Evolutionary conservation across 2,888 invertebrate species (phyloP), one percentile per base, ranked within the genome.

Genomic region (Pollenia angustigena): DNA sequence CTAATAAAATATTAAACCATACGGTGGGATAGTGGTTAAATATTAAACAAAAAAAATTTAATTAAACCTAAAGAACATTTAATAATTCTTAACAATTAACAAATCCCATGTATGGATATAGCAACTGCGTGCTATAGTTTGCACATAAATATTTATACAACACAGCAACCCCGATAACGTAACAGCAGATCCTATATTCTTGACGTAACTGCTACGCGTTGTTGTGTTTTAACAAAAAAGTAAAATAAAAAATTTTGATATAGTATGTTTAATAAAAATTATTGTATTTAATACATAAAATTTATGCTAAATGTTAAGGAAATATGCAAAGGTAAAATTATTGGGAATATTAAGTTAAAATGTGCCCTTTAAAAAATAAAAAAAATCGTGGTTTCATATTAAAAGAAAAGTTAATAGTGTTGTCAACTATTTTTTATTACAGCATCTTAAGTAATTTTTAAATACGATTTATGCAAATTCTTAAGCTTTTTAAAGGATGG

Each of bases 311-410:
- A 46, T 58, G 87, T 69, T 69, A 18, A 71, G 69, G 56, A 90
- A 90, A 89, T 90, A 91, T 91, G 91, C 89, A 87, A 87, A 91
- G 91, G 91, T 91, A 89, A 86, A 85, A 90, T 87, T 74, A n/a
- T 18, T 44, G 3, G 62, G 69, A 69, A 72, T 32, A n/a, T 4
- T 46, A 42, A 64, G 14, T 1, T 40, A 23, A 66, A 56, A 10
- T 54, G n/a, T 48, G 16, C 4, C 23, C 9, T 14, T n/a, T n/a
- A n/a, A 1, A 44, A 71, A 40, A n/a, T 52, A 56, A 81, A 54
- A 44, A 74, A 64, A 60, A 83, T 56, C 69, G 48, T n/a, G 23
- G 52, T 74, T 50, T 23, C 44, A 78, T 74, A 80, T 16, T 23
- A 23, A 23, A 16, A 23, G 54, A 64, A 81, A 48, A 56, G 40